A percentile compares a stretch with the other conserved stretches of the same genome.
Evolutionary conservation across 2,797 vertebrate genomes (phyloP).

Genomic region (Rhodeus uyekii): DNA sequence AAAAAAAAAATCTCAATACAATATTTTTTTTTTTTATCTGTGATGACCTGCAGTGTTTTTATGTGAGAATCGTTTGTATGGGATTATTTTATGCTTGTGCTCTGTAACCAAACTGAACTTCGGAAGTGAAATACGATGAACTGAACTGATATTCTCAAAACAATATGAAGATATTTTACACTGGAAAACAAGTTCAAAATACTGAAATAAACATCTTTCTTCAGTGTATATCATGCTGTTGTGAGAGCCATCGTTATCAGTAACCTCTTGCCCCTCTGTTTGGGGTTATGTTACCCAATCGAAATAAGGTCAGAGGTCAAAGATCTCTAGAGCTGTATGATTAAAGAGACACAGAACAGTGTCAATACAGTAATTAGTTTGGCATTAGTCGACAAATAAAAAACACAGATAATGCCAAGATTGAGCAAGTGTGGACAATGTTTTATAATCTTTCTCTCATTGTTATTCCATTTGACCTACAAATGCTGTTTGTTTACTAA

Average conservation of each 20-base stretch:
- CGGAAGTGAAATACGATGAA: no score
- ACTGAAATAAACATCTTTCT: background rate
- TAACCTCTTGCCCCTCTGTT: background rate
- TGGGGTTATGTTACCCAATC: background rate
- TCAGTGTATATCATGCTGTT: no score
- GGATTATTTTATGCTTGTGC: no score
- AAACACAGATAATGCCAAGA: background rate
- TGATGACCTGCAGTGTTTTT: no score
- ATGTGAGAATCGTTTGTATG: no score
- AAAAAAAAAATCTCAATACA: no score
- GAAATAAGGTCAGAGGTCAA: constrained; percentile 9
- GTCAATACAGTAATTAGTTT: background rate
- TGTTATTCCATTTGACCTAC: background rate
- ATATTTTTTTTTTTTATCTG: no score
- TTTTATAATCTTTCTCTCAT: background rate
- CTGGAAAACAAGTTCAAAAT: background rate
- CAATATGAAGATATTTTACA: background rate
- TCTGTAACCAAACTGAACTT: no score
- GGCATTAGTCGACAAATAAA: background rate
- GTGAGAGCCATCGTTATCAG: background rate
- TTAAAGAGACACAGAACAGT: background rate
- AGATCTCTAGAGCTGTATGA: background rate
- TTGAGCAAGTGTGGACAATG: background rate
- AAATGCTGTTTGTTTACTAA: background rate
- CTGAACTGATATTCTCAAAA: background rate